These are phyloP conservation scores for Zoanthus sansibaricus DNA, from an alignment of 92 coral and sea anemone genomes.

Conservation along the genomic window DNA sequence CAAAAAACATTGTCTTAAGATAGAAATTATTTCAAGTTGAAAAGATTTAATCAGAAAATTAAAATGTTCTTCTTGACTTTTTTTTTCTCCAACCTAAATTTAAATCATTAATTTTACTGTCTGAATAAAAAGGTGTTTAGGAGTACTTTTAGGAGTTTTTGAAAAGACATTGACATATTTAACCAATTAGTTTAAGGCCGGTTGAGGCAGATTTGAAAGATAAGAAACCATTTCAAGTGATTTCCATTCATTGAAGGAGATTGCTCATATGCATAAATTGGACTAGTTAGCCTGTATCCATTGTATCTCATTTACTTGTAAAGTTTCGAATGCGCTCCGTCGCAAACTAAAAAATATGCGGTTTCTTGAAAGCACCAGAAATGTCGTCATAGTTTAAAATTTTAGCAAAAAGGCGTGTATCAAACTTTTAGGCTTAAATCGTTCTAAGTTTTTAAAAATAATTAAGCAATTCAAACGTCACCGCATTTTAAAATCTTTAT, in stretches of 20 bases:
- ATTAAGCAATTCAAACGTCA: not conserved
- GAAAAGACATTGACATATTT: not conserved
- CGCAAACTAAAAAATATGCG: not conserved
- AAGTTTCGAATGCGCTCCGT: not conserved
- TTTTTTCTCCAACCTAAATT: too few species aligned
- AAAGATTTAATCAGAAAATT: not conserved
- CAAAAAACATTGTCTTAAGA: not conserved
- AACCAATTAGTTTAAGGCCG: not conserved
- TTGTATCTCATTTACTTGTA: not conserved
- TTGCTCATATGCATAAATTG: not conserved
- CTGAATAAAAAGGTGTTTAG: too few species aligned
- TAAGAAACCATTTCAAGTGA: not conserved
- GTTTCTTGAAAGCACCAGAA: not conserved
- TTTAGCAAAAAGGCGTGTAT: too few species aligned
- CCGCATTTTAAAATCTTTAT: not conserved
- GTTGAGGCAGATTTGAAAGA: not conserved
- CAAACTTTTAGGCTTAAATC: too few species aligned
- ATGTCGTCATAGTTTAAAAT: too few species aligned
- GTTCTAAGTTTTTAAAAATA: too few species aligned
- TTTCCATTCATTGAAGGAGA: not conserved
- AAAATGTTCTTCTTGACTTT: too few species aligned
- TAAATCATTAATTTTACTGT: too few species aligned
- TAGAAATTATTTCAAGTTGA: not conserved
- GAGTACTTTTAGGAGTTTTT: not conserved
- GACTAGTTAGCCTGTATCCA: not conserved